phyloP scores from a whole-genome alignment of 1,140 invertebrate genomes.

The Dryas iulia region DNA sequence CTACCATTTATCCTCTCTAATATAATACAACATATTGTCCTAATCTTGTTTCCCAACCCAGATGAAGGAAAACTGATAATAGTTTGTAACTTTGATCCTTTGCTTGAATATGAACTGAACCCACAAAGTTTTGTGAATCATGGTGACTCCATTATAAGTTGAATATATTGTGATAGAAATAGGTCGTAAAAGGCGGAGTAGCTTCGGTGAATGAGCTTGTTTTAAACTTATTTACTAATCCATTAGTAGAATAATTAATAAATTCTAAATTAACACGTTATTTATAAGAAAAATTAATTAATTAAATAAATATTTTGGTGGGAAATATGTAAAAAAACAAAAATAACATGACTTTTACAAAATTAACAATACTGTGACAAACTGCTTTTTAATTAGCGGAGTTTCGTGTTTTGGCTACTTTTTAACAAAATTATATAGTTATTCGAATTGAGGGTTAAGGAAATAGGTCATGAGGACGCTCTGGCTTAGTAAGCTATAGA shows the following conservation, averaged over 20 bases:
- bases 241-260: neutral
- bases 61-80: neutral
- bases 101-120: neutral
- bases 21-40: neutral
- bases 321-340: neutral
- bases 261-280: neutral
- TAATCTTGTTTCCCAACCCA: slow-evolving; percentile 1
- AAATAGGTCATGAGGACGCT: neutral
- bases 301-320: neutral
- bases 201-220: neutral
- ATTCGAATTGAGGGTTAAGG: neutral
- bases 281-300: too few relatives aligned
- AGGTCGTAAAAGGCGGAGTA: neutral
- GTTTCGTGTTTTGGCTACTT: neutral
- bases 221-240: neutral
- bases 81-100: slow-evolving; percentile 1
- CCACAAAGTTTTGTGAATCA: neutral
- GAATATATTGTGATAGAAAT: neutral
- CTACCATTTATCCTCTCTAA: neutral
- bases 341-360: neutral
- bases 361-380: neutral
- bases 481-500: neutral
- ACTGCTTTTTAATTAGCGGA: neutral
- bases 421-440: neutral
- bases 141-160: neutral